phyloP scores from a whole-genome alignment of 2,888 invertebrate genomes.

The Drosophila emarginata region DNA sequence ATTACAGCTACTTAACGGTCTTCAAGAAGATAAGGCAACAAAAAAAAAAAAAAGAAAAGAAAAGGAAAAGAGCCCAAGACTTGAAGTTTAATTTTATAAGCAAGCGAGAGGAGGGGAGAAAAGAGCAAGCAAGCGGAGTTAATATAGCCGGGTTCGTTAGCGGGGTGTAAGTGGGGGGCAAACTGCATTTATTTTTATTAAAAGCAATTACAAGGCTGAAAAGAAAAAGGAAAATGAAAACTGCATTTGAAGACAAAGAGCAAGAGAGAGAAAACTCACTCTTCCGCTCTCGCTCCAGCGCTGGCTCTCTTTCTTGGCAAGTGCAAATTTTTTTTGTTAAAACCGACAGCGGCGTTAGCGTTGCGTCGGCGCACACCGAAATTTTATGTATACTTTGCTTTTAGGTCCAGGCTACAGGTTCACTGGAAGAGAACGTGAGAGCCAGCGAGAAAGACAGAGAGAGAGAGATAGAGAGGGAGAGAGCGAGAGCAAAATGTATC shows the following conservation, averaged over 20 bases:
- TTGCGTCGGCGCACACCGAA: conserved; percentile 78
- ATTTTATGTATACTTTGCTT: conserved; percentile 76
- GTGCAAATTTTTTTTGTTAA: conserved; percentile 62
- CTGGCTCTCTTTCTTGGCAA: conserved; percentile 42
- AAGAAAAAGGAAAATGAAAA: conserved; percentile 38
- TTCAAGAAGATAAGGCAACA: conserved; percentile 20
- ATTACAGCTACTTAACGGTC: conserved; percentile 50
- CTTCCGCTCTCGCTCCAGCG: conserved; percentile 1
- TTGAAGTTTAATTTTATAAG: conserved; percentile 28
- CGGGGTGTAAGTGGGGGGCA: conserved; percentile 18
- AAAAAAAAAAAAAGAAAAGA: conserved; percentile 35
- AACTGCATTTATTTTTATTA: conserved; percentile 71
- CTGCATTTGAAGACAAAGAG: conserved; percentile 70
- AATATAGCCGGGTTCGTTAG: not conserved
- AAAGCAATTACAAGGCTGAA: conserved; percentile 70
- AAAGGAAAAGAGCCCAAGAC: conserved; percentile 34
- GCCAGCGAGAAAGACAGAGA: conserved; percentile 16
- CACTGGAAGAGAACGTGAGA: conserved; percentile 29
- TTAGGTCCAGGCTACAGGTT: conserved; percentile 74
- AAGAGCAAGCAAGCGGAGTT: not conserved
- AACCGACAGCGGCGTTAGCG: conserved; percentile 41
- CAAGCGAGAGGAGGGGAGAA: not conserved
- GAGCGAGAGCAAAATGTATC: conserved; percentile 71
- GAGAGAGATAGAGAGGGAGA: conserved; percentile 36
- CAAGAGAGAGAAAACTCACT: conserved; percentile 28